Evolutionary conservation across 2,113 vertebrate genomes (phyloP).

Genomic region (Myanophis thanlyinensis): DNA sequence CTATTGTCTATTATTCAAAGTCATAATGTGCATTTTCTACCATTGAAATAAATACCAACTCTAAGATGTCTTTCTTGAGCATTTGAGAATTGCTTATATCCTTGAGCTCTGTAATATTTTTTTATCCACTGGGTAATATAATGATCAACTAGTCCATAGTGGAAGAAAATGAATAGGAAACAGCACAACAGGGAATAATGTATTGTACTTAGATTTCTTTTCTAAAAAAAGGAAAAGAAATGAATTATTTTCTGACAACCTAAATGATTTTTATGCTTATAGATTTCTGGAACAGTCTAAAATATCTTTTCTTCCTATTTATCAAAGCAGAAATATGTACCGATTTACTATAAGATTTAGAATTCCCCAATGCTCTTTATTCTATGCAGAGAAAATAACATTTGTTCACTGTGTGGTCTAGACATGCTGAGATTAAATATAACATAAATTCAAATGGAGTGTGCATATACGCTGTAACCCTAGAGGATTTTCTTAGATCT

Average conservation of each 20-base stretch:
- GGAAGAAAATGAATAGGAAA: not conserved
- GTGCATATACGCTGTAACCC: not conserved
- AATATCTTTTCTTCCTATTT: constrained; percentile 16
- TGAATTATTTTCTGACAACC: not conserved
- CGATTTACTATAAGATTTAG: constrained; percentile 36
- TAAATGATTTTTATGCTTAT: not conserved
- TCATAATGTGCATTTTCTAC: not conserved
- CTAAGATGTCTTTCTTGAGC: not conserved
- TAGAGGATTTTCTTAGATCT: not conserved
- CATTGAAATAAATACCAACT: not conserved
- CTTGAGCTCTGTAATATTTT: constrained; percentile 25
- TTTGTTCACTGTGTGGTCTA: constrained; percentile 31
- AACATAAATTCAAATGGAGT: constrained; percentile 25
- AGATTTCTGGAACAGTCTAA: not conserved
- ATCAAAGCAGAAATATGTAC: constrained; percentile 27
- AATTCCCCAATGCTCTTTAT: constrained; percentile 39
- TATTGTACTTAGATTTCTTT: not conserved
- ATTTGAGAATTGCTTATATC: not conserved
- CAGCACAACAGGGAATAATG: not conserved
- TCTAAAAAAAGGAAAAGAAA: not conserved
- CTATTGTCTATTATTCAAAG: not conserved
- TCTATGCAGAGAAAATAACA: constrained; percentile 43
- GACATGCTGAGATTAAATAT: constrained; percentile 36
- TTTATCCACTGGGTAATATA: constrained; percentile 10
- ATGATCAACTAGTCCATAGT: not conserved